Percentiles rank a stretch among this genome's conserved stretches.
phyloP scores from a whole-genome alignment of 2,888 invertebrate species.

The Alcis repandata region DNA sequence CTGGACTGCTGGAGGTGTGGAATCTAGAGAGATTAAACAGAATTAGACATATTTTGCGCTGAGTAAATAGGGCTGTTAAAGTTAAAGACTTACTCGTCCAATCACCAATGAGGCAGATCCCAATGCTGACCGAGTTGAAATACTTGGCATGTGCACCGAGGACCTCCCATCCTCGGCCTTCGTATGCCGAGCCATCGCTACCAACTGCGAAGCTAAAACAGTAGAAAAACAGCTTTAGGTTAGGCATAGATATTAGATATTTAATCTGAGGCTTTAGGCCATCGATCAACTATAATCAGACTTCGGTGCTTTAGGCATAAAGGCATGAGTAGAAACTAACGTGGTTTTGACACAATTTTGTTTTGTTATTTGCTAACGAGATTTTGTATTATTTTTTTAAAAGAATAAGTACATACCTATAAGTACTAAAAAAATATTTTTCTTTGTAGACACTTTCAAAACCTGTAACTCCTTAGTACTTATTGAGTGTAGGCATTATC shows the following conservation, averaged over 20 bases:
- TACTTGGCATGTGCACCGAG: slow-evolving; percentile 90
- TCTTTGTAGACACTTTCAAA: too few relatives aligned
- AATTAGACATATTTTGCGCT: not conserved
- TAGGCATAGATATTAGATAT: not conserved
- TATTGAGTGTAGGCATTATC: too few relatives aligned
- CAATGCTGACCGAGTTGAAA: slow-evolving; percentile 89
- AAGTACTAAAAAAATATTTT: too few relatives aligned
- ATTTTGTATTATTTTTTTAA: too few relatives aligned
- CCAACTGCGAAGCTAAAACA: slow-evolving; percentile 89
- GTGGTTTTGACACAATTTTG: too few relatives aligned
- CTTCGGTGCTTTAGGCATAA: too few relatives aligned
- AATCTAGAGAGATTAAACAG: slow-evolving; percentile 64
- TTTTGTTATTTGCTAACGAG: too few relatives aligned
- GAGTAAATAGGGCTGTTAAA: not conserved
- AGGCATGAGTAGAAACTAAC: too few relatives aligned
- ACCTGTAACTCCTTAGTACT: too few relatives aligned
- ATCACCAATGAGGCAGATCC: slow-evolving; percentile 90
- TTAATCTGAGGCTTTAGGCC: too few relatives aligned
- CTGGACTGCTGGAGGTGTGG: slow-evolving; percentile 87
- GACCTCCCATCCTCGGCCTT: slow-evolving; percentile 89
- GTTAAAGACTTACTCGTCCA: slow-evolving; percentile 85
- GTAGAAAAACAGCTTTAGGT: not conserved
- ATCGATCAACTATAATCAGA: too few relatives aligned
- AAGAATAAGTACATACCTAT: too few relatives aligned
- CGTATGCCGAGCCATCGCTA: slow-evolving; percentile 89